Percentiles rank a stretch among this genome's conserved stretches.
Evolutionary conservation across 2,888 invertebrate species (phyloP).

Genomic region (Palloptera scutellata): DNA sequence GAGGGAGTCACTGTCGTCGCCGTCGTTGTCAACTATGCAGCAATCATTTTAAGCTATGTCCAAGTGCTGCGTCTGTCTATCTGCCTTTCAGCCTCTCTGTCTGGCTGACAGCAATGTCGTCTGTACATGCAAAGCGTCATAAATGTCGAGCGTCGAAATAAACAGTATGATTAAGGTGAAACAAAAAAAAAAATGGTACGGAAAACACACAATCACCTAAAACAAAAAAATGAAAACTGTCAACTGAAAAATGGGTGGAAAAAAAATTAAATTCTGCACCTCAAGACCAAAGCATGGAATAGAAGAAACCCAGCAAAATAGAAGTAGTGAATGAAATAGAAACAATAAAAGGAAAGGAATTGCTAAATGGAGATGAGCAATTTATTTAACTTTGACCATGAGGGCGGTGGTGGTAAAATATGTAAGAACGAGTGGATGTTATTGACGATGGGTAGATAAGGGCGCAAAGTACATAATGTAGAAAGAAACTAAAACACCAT

Average conservation of each 20-base stretch:
- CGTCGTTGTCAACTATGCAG: neutral
- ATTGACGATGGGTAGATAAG: too few species aligned
- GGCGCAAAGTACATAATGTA: too few species aligned
- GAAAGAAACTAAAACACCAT: conserved; percentile 4
- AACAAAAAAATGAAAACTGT: conserved; percentile 18
- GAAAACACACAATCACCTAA: conserved; percentile 19
- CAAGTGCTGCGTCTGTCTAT: neutral
- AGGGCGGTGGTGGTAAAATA: conserved; percentile 29
- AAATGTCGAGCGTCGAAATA: too few species aligned
- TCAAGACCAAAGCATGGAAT: conserved; percentile 6
- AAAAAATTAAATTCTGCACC: neutral
- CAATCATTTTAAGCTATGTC: neutral
- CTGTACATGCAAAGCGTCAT: neutral
- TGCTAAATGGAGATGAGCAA: conserved; percentile 55
- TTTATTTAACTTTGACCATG: conserved; percentile 50
- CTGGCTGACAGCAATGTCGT: neutral
- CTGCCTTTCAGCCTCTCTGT: neutral
- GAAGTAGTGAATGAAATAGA: conserved; percentile 37
- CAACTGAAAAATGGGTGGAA: conserved; percentile 26
- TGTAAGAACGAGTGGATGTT: too few species aligned
- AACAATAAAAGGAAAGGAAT: conserved; percentile 49
- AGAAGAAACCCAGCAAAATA: conserved; percentile 18
- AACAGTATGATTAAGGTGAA: neutral
- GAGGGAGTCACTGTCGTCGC: neutral
- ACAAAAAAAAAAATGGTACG: conserved; percentile 36